Percentiles rank a stretch among this genome's conserved stretches.
These are phyloP conservation scores for Mohoua ochrocephala DNA, from an alignment of 2,113 vertebrate species.

Conservation along the genomic window DNA sequence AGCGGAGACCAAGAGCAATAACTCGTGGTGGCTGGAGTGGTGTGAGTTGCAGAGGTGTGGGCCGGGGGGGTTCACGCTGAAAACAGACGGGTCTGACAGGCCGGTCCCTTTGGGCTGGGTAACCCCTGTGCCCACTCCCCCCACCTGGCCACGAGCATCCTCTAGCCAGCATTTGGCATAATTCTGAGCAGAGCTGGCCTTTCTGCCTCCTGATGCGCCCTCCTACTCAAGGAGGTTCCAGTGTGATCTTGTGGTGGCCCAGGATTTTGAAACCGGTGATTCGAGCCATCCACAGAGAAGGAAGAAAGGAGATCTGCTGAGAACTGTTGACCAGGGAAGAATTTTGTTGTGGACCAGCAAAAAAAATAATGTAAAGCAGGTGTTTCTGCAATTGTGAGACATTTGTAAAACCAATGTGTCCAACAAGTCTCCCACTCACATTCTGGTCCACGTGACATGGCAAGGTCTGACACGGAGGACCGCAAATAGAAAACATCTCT, in stretches of 20 bases:
- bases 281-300: background rate
- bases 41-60: slow-evolving; percentile 45
- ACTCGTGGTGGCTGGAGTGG: slow-evolving; percentile 19
- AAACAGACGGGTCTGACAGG: slow-evolving; percentile 41
- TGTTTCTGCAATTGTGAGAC: slow-evolving; percentile 26
- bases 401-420: slow-evolving; percentile 3
- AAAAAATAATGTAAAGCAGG: slow-evolving; percentile 46
- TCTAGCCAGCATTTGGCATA: background rate
- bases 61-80: slow-evolving; percentile 34
- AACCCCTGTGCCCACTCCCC: background rate
- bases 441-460: background rate
- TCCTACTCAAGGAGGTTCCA: background rate
- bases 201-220: background rate
- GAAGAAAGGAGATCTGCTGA: background rate
- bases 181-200: background rate
- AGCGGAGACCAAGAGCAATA: slow-evolving; percentile 46
- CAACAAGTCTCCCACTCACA: slow-evolving; percentile 43
- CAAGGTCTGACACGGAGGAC: background rate
- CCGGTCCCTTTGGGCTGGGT: background rate
- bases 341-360: slow-evolving; percentile 34
- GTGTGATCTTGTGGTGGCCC: background rate
- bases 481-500: slow-evolving; percentile 53
- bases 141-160: background rate
- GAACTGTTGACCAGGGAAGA: background rate
- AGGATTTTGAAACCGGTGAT: background rate